Conservation (phyloP, 2,888 invertebrate genomes). For the Caenorhabditis imperialis region DNA sequence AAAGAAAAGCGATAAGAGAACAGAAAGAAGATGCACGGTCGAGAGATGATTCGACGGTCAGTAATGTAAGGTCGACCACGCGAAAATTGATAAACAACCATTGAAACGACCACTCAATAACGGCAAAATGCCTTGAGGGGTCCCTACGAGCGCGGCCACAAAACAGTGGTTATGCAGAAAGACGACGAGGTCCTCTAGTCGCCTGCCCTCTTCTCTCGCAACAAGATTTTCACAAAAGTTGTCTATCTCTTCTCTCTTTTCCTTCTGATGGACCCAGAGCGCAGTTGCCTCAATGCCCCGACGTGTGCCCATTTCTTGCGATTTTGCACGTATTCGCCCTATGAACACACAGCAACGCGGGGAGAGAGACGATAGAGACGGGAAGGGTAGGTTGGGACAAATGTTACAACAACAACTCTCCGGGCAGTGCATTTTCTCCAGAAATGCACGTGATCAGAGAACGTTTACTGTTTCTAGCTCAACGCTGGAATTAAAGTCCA, state of each 20-base stretch:
- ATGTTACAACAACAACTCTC: slow-evolving; percentile 28
- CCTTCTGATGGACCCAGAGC: slow-evolving; percentile 49
- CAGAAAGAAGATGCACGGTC: slow-evolving; percentile 28
- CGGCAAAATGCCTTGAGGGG: not conserved
- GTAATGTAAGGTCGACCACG: slow-evolving; percentile 16
- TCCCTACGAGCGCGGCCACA: not conserved
- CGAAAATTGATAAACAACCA: slow-evolving; percentile 18
- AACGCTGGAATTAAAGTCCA: not conserved
- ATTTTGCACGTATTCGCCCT: slow-evolving; percentile 57
- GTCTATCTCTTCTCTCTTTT: slow-evolving; percentile 37
- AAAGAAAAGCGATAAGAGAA: slow-evolving; percentile 15
- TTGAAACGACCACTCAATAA: not conserved
- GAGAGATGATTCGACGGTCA: slow-evolving; percentile 29
- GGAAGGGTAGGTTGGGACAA: slow-evolving; percentile 13
- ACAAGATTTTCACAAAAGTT: slow-evolving; percentile 44
- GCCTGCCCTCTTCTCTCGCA: slow-evolving; percentile 26
- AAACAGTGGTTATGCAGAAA: not conserved
- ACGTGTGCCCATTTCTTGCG: slow-evolving; percentile 36
- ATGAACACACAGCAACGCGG: slow-evolving; percentile 40
- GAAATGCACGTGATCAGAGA: slow-evolving; percentile 5
- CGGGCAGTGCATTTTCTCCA: slow-evolving; percentile 16
- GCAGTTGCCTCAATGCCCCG: slow-evolving; percentile 34
- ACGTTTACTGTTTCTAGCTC: slow-evolving; percentile 6
- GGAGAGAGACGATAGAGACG: slow-evolving; percentile 17
- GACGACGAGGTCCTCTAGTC: slow-evolving; percentile 7